A percentile compares a stretch with the other conserved stretches of the same genome.
Evolutionary conservation across 2,888 invertebrate genomes (phyloP).

Genomic region (Pinctada fucata): DNA sequence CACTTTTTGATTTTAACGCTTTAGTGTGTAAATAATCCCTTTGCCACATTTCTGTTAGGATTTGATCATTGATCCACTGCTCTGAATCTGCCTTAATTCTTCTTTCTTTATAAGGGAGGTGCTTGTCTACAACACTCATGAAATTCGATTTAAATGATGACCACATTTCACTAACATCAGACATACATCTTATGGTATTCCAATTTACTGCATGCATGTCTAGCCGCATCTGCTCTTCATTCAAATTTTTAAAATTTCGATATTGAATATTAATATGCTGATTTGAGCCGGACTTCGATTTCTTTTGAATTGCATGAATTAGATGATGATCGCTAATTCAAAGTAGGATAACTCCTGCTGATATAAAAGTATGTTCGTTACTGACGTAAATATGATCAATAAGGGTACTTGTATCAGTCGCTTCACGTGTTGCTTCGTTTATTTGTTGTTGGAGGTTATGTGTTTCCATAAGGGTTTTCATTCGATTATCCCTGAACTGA

Average conservation of each 20-base stretch:
- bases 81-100: constrained; percentile 16
- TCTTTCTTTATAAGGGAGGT: constrained; percentile 24
- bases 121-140: constrained; percentile 11
- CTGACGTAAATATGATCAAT: constrained; percentile 19
- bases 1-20: constrained; percentile 12
- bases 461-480: constrained; percentile 8
- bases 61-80: constrained; percentile 23
- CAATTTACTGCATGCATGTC: not conserved
- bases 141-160: not conserved
- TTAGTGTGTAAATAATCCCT: constrained; percentile 15
- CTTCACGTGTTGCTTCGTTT: not conserved
- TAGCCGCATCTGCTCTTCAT: not conserved
- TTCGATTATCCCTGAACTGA: constrained; percentile 7
- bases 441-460: not conserved
- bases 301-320: not conserved
- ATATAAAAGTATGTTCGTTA: constrained; percentile 3
- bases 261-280: constrained; percentile 16
- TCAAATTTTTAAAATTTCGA: not conserved
- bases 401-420: constrained; percentile 4
- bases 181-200: not conserved
- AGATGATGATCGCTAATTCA: constrained; percentile 13
- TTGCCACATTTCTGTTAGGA: constrained; percentile 19
- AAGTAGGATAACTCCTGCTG: constrained; percentile 11
- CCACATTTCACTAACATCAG: constrained; percentile 9
- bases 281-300: constrained; percentile 8